Conservation (phyloP, 1,140 invertebrate species). For the Choristoneura fumiferana region DNA sequence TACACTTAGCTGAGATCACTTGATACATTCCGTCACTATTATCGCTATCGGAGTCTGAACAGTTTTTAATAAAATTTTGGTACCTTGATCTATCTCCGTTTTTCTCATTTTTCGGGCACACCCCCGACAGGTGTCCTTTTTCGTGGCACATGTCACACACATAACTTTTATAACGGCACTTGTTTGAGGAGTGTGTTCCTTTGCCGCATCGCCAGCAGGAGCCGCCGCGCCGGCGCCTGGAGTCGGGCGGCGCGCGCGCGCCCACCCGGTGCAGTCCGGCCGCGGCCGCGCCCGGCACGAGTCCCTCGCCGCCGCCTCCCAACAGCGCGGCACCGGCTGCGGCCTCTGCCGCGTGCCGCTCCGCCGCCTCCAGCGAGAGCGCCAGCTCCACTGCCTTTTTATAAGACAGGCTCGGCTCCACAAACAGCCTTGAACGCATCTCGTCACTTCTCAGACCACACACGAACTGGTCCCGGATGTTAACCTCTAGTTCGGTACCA, state of each 20-base stretch:
- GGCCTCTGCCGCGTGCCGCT: conserved; percentile 20
- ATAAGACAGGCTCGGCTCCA: conserved; percentile 22
- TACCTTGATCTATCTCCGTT: conserved; percentile 1
- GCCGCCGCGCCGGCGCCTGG: not conserved
- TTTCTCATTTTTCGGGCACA: not conserved
- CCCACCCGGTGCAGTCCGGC: conserved; percentile 23
- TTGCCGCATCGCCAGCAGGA: conserved; percentile 17
- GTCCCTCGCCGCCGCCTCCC: not conserved
- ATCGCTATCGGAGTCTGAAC: not conserved
- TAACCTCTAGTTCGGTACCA: conserved; percentile 28
- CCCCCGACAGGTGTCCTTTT: not conserved
- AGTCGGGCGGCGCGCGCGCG: not conserved
- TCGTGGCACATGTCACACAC: not conserved
- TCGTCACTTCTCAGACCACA: conserved; percentile 29
- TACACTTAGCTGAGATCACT: not conserved
- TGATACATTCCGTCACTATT: conserved; percentile 1
- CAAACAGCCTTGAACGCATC: conserved; percentile 29
- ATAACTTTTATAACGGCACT: not conserved
- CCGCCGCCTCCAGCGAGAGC: conserved; percentile 22
- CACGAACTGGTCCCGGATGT: conserved; percentile 34
- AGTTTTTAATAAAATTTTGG: not conserved
- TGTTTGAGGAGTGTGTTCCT: not conserved
- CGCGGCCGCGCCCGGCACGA: conserved; percentile 18
- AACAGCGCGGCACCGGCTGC: not conserved
- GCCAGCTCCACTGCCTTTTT: conserved; percentile 22